Percentiles rank a stretch among this genome's conserved stretches.
Conservation (phyloP, 2,888 invertebrate species). For the Aspidiotus rigidus region DNA sequence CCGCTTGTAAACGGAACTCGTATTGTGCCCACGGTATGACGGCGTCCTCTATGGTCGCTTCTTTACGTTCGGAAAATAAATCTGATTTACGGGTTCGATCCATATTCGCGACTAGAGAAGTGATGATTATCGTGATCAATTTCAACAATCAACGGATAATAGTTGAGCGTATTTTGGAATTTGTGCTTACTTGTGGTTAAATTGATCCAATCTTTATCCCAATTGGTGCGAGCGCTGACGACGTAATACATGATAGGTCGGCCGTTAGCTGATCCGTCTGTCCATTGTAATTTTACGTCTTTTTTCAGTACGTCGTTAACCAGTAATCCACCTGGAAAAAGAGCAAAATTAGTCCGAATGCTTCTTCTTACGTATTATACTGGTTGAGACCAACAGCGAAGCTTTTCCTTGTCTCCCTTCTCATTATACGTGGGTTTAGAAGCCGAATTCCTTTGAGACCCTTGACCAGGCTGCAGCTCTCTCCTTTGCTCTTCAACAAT, state of each 20-base stretch:
- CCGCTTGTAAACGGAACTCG: slow-evolving; percentile 80
- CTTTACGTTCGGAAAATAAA: slow-evolving; percentile 66
- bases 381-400: too few relatives aligned
- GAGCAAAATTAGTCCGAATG: background rate
- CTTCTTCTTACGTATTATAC: too few relatives aligned
- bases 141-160: background rate
- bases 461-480: too few relatives aligned
- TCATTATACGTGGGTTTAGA: too few relatives aligned
- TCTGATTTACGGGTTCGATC: slow-evolving; percentile 49
- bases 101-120: background rate
- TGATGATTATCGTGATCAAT: background rate
- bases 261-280: slow-evolving; percentile 80
- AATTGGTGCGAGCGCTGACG: slow-evolving; percentile 74
- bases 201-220: slow-evolving; percentile 71
- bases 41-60: slow-evolving; percentile 57
- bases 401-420: too few relatives aligned
- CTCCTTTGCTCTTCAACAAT: too few relatives aligned
- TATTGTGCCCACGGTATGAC: slow-evolving; percentile 83
- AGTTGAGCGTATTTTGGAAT: background rate
- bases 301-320: slow-evolving; percentile 66
- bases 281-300: slow-evolving; percentile 74
- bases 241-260: slow-evolving; percentile 66
- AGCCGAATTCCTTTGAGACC: too few relatives aligned
- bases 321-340: slow-evolving; percentile 58
- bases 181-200: slow-evolving; percentile 50